Evolutionary conservation across 2,113 vertebrate genomes (phyloP).

Genomic region (Megaptera novaeangliae): DNA sequence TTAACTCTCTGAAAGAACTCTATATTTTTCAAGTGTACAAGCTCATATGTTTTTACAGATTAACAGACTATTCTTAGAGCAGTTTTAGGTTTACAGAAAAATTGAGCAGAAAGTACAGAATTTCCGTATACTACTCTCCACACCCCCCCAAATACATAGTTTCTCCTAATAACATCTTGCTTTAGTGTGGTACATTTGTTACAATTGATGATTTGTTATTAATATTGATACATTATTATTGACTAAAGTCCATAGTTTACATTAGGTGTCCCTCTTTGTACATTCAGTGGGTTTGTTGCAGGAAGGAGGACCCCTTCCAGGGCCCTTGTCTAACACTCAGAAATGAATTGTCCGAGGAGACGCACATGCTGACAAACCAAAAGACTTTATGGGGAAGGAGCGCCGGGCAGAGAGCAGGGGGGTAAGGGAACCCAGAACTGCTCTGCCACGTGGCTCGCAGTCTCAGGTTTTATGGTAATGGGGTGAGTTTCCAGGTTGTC

Average conservation of each 20-base stretch:
- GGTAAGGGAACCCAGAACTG: too few relatives aligned
- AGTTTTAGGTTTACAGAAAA: background rate
- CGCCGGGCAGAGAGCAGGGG: too few relatives aligned
- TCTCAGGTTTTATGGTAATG: too few relatives aligned
- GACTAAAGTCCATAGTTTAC: background rate
- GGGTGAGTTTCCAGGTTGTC: too few relatives aligned
- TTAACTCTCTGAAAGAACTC: background rate
- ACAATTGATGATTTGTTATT: background rate
- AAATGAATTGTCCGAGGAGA: too few relatives aligned
- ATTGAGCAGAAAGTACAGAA: background rate
- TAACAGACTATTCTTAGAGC: background rate
- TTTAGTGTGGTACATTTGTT: background rate
- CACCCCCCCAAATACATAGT: background rate
- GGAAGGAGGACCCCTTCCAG: too few relatives aligned
- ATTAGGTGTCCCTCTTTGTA: background rate
- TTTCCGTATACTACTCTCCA: background rate
- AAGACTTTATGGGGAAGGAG: too few relatives aligned
- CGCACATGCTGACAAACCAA: too few relatives aligned
- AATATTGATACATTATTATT: background rate
- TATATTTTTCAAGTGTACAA: background rate
- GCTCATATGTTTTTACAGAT: background rate
- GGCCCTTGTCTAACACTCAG: too few relatives aligned
- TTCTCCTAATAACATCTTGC: background rate
- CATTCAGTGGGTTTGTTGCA: background rate
- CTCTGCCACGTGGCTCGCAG: too few relatives aligned